Evolutionary conservation across 2,888 invertebrate species (phyloP), one percentile per base, ranked within the genome.

Genomic region (Ochlodes sylvanus): DNA sequence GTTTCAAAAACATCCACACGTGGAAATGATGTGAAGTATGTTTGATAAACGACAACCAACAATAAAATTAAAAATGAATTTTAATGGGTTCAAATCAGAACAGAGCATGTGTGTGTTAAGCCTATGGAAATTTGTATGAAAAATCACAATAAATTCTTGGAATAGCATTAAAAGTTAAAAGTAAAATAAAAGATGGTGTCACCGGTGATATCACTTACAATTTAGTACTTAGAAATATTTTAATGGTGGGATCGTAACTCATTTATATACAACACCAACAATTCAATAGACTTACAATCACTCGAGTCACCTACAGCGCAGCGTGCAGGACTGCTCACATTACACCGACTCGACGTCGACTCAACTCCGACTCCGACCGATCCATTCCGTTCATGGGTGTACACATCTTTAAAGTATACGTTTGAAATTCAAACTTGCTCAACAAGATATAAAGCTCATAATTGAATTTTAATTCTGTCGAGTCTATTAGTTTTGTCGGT

Each of bases 201-300:
- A 86, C 78, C 82, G 78, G 84, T 81, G 86, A 89, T 85, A 88
- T 86, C 89, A 87, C 89, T 87, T 89, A 90, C 74, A 83, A 86
- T 87, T 88, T 91, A 92, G 87, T 88, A 89, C 91, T 90, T 90
- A 92, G 85, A 90, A 86, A 89, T 91, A 92, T 89, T 92, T 85
- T 84, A 87, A 92, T 93, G 93, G 93, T 93, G 93, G 93, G 93
- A 92, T 92, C 88, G 87, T 89, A 92, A 86, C 87, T 92, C 89
- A 88, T 89, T 87, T 92, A 93, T 92, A 87, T 92, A 92, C 90
- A 92, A 88, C 89, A 90, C 91, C 90, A 85, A 90, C 89, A 86
- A 86, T 86, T 87, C 82, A 88, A 85, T 88, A 89, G 85, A 90
- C 88, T 88, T 86, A 89, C 88, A 89, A 90, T 90, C 91, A 89